A percentile compares a stretch with the other conserved stretches of the same genome.
phyloP scores from a whole-genome alignment of 2,113 vertebrate genomes.

The Tympanuchus pallidicinctus region DNA sequence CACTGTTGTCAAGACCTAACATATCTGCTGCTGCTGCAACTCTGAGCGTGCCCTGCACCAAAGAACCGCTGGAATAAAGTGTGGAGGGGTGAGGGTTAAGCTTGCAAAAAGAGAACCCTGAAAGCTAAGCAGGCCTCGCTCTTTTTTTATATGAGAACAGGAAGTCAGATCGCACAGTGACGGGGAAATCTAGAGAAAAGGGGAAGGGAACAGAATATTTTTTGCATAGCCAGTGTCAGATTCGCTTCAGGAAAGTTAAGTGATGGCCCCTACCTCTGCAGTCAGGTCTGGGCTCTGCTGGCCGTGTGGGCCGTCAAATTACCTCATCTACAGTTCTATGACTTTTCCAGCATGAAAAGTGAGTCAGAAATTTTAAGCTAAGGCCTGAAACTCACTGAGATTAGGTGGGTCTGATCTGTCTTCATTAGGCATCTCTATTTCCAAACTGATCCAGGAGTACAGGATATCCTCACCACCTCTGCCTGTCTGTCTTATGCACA shows the following conservation, averaged over 20 bases:
- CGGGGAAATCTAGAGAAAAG: slow-evolving; percentile 39
- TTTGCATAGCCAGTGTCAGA: background rate
- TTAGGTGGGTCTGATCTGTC: background rate
- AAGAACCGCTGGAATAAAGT: background rate
- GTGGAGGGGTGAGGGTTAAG: background rate
- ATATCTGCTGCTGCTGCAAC: background rate
- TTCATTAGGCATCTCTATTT: fast-evolving
- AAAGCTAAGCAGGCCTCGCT: background rate
- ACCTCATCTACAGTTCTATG: background rate
- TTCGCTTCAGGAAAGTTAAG: fast-evolving
- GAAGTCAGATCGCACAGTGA: slow-evolving; percentile 47
- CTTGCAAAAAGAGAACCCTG: background rate
- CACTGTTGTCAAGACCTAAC: background rate
- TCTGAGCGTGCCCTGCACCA: background rate
- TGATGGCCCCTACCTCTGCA: background rate
- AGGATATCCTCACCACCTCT: background rate
- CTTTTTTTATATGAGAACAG: slow-evolving; percentile 22
- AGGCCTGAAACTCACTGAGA: background rate
- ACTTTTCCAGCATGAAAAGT: background rate
- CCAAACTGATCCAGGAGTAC: fast-evolving
- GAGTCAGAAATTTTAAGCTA: background rate
- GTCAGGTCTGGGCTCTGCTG: background rate
- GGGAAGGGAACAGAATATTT: slow-evolving; percentile 28
- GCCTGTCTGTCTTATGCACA: fast-evolving
- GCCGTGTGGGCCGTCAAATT: background rate